A percentile compares a stretch with the other conserved stretches of the same genome.
phyloP scores from a whole-genome alignment of 2,888 invertebrate genomes.

The Eupelmus urozonus region DNA sequence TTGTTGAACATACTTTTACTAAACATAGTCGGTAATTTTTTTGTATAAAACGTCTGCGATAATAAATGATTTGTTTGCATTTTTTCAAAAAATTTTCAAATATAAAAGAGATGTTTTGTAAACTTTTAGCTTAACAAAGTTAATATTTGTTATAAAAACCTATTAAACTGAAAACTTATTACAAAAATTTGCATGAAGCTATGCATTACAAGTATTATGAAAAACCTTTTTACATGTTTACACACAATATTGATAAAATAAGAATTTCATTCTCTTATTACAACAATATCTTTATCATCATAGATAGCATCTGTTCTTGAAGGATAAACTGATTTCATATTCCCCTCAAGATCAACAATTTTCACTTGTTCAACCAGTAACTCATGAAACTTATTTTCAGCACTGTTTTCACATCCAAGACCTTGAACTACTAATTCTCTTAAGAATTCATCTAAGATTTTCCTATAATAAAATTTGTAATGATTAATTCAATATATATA shows the following conservation, averaged over 20 bases:
- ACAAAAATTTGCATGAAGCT: slow-evolving; percentile 29
- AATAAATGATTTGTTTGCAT: no score
- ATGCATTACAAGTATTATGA: slow-evolving; percentile 36
- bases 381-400: slow-evolving; percentile 70
- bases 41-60: no score
- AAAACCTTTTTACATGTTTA: slow-evolving; percentile 49
- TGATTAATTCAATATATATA: neutral
- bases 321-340: slow-evolving; percentile 88
- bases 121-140: slow-evolving; percentile 1
- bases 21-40: neutral
- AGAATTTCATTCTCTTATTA: slow-evolving; percentile 65
- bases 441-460: slow-evolving; percentile 84
- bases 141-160: slow-evolving; percentile 30
- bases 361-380: slow-evolving; percentile 84
- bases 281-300: slow-evolving; percentile 74
- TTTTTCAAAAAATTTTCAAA: neutral
- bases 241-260: slow-evolving; percentile 37
- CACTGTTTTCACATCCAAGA: slow-evolving; percentile 75
- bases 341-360: slow-evolving; percentile 84
- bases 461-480: slow-evolving; percentile 69
- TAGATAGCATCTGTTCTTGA: slow-evolving; percentile 85
- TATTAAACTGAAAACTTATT: slow-evolving; percentile 32
- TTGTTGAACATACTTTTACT: slow-evolving; percentile 14
- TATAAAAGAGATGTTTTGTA: neutral
- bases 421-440: slow-evolving; percentile 82